Evolutionary conservation across 2,113 vertebrate genomes (phyloP).

Genomic region (Ciconia boyciana): DNA sequence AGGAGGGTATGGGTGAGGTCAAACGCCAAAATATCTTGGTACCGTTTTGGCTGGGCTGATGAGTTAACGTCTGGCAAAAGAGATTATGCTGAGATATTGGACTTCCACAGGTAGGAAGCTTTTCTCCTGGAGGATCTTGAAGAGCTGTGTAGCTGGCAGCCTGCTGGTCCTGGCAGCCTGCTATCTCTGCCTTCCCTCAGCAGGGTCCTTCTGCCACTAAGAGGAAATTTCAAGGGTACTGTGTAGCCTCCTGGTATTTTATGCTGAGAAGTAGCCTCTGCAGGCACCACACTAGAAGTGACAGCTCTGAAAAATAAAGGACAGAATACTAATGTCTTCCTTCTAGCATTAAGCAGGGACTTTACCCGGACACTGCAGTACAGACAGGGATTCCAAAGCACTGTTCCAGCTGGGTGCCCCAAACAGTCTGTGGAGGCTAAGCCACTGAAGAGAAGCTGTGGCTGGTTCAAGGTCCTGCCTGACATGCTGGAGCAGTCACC

Average conservation of each 20-base stretch:
- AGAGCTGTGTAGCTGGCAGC: not conserved
- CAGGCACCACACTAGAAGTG: not conserved
- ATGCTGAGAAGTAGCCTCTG: not conserved
- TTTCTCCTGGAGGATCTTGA: not conserved
- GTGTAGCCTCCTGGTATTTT: not conserved
- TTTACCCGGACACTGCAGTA: not conserved
- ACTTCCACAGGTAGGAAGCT: not conserved
- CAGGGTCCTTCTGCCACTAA: not conserved
- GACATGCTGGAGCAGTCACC: not conserved
- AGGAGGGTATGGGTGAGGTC: not conserved
- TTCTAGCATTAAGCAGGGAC: not conserved
- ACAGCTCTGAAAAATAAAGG: not conserved
- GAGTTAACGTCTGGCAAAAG: not conserved
- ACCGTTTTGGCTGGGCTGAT: not conserved
- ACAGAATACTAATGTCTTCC: not conserved
- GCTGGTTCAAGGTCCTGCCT: not conserved
- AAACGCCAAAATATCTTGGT: not conserved
- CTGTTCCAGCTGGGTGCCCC: not conserved
- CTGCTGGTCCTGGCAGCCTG: not conserved
- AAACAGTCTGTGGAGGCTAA: not conserved
- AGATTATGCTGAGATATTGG: not conserved
- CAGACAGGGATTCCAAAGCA: not conserved
- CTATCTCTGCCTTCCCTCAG: not conserved
- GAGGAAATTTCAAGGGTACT: constrained; percentile 10
- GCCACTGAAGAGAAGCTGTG: not conserved